Percentiles rank a stretch among this genome's conserved stretches.
Conservation (phyloP, 2,113 vertebrate genomes). For the Xiphorhynchus elegans region DNA sequence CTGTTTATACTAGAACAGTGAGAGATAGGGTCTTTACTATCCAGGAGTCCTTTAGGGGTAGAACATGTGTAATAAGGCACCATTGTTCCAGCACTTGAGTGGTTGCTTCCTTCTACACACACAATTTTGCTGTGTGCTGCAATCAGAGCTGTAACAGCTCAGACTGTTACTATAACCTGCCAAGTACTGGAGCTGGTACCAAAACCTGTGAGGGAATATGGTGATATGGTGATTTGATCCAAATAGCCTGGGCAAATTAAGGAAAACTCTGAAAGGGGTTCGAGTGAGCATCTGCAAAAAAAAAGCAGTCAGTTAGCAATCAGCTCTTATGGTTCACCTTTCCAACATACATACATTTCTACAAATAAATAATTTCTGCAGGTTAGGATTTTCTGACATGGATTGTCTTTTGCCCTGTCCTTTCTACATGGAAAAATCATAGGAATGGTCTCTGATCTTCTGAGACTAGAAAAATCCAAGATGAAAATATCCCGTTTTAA, state of each 20-base stretch:
- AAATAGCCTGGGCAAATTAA: neutral
- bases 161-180: neutral
- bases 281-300: neutral
- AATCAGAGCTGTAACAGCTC: neutral
- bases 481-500: neutral
- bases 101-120: neutral
- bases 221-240: neutral
- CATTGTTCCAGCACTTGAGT: neutral
- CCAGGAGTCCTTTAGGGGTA: neutral
- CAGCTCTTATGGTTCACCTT: neutral
- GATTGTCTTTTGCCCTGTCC: neutral
- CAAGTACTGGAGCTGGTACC: neutral
- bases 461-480: neutral
- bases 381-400: neutral
- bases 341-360: neutral
- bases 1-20: neutral
- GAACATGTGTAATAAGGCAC: fast-evolving
- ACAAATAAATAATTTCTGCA: neutral
- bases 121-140: fast-evolving
- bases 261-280: neutral
- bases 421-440: neutral
- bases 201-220: neutral
- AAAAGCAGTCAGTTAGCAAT: neutral
- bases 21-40: neutral
- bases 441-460: neutral